Evolutionary conservation across 2,888 invertebrate species (phyloP), one percentile per base, ranked within the genome.

Genomic region (Papilio gigon): DNA sequence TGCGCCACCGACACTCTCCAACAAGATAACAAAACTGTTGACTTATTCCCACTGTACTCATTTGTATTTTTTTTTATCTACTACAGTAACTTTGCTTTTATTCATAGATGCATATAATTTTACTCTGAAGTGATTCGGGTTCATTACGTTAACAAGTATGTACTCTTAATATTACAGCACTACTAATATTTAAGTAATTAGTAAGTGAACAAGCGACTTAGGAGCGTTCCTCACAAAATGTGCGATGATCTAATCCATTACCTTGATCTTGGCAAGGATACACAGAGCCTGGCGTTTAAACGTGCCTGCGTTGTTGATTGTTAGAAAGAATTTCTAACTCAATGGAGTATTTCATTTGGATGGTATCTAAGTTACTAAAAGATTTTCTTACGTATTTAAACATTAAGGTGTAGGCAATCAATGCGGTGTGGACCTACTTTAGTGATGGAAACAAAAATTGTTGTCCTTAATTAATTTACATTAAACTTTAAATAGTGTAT

Each of bases 211-310:
- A 53, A 30, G 53, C 17, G n/a, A n/a, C n/a, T 53, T n/a, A 27
- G n/a, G 30, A 17, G 22, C 12, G 59, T 53, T 27, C 68, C 69
- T 61, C 42, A 66, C 47, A 37, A 50, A 20, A 17, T 53, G 58
- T 17, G 44, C 62, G 44, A 44, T 68, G 63, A 63, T 63, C 65
- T 70, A 70, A 65, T 60, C 56, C 22, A 42, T 63, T 66, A 42
- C 65, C 68, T 72, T 73, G 71, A 73, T 72, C 75, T 76, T 76
- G 76, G 75, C 76, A 76, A 66, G 58, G 71, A 70, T 71, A 62
- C 64, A 58, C 30, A 65, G 71, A 74, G 70, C 74, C 68, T 74
- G 73, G 72, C 72, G 68, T 65, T 71, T 30, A 50, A 27, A 71
- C 71, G 75, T 75, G 75, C 71, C 67, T 61, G 53, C 65, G 58